Evolutionary conservation across 2,888 invertebrate species (phyloP).

Genomic region (Augochlorella aurata): DNA sequence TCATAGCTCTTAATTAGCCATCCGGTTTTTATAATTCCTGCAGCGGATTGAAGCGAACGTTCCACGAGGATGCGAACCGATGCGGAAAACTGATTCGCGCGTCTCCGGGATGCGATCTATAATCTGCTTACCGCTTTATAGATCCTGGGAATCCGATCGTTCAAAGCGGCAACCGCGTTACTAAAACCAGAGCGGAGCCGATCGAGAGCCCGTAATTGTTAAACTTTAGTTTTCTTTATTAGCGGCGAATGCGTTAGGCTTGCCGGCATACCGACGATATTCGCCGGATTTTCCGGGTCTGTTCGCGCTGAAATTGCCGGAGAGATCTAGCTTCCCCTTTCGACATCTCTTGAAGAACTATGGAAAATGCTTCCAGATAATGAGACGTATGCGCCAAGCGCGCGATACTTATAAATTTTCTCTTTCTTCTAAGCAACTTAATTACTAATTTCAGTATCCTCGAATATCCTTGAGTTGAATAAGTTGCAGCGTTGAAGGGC

Average conservation of each 20-base stretch:
- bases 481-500: too few species aligned
- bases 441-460: too few species aligned
- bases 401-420: too few species aligned
- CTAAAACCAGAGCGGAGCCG: background rate
- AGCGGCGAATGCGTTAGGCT: background rate
- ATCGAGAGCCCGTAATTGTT: background rate
- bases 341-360: too few species aligned
- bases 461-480: too few species aligned
- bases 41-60: background rate
- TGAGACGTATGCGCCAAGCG: too few species aligned
- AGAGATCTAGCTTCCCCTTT: too few species aligned
- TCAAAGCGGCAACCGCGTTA: background rate
- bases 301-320: too few species aligned
- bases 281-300: too few species aligned
- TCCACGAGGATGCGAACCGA: constrained; percentile 1
- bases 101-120: background rate
- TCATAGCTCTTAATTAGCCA: constrained; percentile 42
- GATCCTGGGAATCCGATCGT: background rate
- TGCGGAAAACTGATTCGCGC: background rate
- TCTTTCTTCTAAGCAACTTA: too few species aligned
- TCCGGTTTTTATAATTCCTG: background rate
- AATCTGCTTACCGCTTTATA: too few species aligned
- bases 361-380: too few species aligned
- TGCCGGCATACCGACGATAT: background rate
- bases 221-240: background rate